These are phyloP conservation scores for Lepidochitona cinerea DNA, from an alignment of 2,888 invertebrate species.

Conservation along the genomic window DNA sequence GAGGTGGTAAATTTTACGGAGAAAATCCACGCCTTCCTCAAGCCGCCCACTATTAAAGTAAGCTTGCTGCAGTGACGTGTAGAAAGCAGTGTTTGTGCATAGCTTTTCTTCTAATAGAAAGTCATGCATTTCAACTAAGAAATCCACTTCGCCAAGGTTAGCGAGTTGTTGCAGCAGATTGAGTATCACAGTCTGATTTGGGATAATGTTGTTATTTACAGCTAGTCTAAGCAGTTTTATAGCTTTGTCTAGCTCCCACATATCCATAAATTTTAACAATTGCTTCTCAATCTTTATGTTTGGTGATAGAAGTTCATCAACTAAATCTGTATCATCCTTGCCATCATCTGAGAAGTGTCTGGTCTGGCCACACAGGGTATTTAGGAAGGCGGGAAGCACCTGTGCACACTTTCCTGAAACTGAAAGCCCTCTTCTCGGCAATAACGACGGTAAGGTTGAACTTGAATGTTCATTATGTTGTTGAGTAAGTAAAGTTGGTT, in stretches of 20 bases:
- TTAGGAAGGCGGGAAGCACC: too few species aligned
- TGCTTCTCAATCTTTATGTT: slow-evolving; percentile 32
- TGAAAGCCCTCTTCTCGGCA: too few species aligned
- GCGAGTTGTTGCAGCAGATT: slow-evolving; percentile 37
- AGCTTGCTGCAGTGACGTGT: slow-evolving; percentile 26
- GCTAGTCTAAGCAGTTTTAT: slow-evolving; percentile 24
- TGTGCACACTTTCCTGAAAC: too few species aligned
- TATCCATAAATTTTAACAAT: slow-evolving; percentile 30
- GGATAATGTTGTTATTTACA: slow-evolving; percentile 22
- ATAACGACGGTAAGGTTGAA: too few species aligned
- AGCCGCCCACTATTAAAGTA: slow-evolving; percentile 41
- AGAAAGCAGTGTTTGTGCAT: slow-evolving; percentile 22
- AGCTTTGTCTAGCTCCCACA: slow-evolving; percentile 37
- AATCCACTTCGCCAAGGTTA: slow-evolving; percentile 37
- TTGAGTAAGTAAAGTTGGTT: too few species aligned
- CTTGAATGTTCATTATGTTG: too few species aligned
- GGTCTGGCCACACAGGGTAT: too few species aligned
- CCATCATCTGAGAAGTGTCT: background rate
- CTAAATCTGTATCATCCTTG: background rate
- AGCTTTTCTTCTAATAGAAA: slow-evolving; percentile 33
- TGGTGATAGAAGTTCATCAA: background rate
- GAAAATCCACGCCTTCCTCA: slow-evolving; percentile 32
- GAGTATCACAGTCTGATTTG: slow-evolving; percentile 25
- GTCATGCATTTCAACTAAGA: slow-evolving; percentile 32
- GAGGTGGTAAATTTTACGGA: slow-evolving; percentile 32